Evolutionary conservation across 2,113 vertebrate genomes (phyloP).

Genomic region (Nothocercus nigrocapillus): DNA sequence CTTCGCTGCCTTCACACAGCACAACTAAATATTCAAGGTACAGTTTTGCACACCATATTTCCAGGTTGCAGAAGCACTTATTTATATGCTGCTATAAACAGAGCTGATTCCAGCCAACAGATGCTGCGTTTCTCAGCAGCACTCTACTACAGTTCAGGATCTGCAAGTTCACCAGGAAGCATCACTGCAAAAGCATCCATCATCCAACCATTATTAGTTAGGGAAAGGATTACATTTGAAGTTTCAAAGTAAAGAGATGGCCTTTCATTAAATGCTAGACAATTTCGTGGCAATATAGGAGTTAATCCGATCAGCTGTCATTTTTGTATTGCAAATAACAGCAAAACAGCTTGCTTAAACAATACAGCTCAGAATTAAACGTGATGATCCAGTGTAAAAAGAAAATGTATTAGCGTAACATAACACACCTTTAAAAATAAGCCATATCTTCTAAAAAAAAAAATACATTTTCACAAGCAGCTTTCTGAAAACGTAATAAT

Average conservation of each 20-base stretch:
- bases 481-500: not conserved
- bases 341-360: not conserved
- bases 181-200: not conserved
- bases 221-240: not conserved
- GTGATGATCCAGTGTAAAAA: not conserved
- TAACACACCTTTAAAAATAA: not conserved
- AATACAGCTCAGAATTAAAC: not conserved
- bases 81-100: not conserved
- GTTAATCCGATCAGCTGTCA: not conserved
- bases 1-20: not conserved
- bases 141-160: not conserved
- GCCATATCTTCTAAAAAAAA: not conserved
- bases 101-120: not conserved
- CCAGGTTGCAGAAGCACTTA: not conserved
- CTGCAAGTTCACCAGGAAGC: not conserved
- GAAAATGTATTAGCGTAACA: not conserved
- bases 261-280: not conserved
- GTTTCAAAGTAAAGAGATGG: not conserved
- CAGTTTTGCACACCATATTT: not conserved
- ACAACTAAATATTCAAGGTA: not conserved
- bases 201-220: too few relatives aligned
- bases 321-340: not conserved
- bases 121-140: not conserved
- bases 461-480: not conserved
- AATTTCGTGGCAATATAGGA: not conserved